A percentile compares a stretch with the other conserved stretches of the same genome.
phyloP scores from a whole-genome alignment of 37 sponge, comb jelly and placozoan species.

The Spongilla lacustris region DNA sequence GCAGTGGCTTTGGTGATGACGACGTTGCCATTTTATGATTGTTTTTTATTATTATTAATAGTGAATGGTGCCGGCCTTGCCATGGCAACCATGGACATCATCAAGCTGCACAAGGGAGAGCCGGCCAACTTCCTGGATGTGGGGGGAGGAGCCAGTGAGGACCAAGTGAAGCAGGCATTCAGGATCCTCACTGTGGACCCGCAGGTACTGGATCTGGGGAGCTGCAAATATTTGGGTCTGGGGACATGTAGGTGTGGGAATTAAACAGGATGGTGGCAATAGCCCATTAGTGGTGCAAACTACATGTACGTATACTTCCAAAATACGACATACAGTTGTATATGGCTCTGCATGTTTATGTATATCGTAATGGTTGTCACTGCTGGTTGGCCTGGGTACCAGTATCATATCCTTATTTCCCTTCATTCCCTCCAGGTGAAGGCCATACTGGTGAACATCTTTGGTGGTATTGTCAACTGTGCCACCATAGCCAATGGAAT shows the following conservation, averaged over 20 bases:
- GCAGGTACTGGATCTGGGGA: conserved; percentile 61
- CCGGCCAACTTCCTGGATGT: conserved; percentile 99
- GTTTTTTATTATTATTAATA: too few species aligned
- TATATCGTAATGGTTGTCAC: too few species aligned
- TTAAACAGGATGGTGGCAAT: too few species aligned
- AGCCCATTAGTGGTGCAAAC: too few species aligned
- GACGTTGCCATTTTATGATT: background rate
- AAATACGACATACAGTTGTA: too few species aligned
- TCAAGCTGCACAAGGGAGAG: conserved; percentile 91
- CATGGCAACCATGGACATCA: conserved; percentile 99
- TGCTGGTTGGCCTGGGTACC: too few species aligned
- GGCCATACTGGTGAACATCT: conserved; percentile 95
- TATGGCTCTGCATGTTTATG: too few species aligned
- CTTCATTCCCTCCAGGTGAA: conserved; percentile 72
- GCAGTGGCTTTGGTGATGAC: too few species aligned
- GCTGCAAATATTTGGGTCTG: too few species aligned
- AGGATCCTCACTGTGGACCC: conserved; percentile 83
- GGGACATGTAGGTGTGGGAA: background rate
- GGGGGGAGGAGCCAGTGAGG: conserved; percentile 92
- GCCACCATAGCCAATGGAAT: conserved; percentile 93
- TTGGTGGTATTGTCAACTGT: conserved; percentile 98
- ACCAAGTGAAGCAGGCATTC: conserved; percentile 90
- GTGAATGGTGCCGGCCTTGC: conserved; percentile 99
- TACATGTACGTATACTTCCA: too few species aligned
- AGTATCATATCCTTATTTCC: background rate